Evolutionary conservation across 2,797 vertebrate genomes (phyloP).

Genomic region (Ptychobarbus kaznakovi): DNA sequence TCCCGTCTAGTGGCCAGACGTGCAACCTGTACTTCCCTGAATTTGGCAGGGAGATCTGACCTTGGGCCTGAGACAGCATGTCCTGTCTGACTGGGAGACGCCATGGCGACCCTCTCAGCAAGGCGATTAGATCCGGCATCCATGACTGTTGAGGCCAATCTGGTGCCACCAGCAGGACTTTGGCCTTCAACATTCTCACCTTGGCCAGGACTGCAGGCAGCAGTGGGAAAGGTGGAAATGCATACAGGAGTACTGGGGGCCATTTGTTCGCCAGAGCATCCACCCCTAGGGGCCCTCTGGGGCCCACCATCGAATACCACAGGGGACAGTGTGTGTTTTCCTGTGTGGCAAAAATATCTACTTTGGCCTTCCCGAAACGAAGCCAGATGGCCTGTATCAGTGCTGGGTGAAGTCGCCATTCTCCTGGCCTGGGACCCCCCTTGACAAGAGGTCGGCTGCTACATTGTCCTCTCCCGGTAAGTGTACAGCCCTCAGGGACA

Average conservation of each 20-base stretch:
- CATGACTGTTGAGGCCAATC: too few relatives aligned
- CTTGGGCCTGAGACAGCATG: too few relatives aligned
- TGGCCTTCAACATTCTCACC: background rate
- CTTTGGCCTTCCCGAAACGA: background rate
- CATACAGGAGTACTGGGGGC: background rate
- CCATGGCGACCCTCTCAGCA: background rate
- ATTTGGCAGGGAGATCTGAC: too few relatives aligned
- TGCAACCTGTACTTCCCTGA: too few relatives aligned
- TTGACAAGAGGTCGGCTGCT: background rate
- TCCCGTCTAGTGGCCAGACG: too few relatives aligned
- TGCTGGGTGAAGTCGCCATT: too few relatives aligned
- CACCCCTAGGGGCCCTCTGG: background rate
- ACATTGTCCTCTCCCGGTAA: background rate
- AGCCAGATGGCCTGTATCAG: background rate
- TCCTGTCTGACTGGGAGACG: too few relatives aligned
- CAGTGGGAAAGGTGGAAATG: background rate
- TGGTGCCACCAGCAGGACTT: background rate
- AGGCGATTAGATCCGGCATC: too few relatives aligned
- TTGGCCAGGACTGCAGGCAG: background rate
- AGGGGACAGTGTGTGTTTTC: background rate
- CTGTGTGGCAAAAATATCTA: background rate
- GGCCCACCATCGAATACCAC: background rate
- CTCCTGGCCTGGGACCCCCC: background rate
- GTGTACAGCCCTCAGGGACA: background rate
- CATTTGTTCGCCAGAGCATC: background rate